A percentile compares a stretch with the other conserved stretches of the same genome.
phyloP scores from a whole-genome alignment of 1,140 invertebrate genomes.

The Magallana gigas region DNA sequence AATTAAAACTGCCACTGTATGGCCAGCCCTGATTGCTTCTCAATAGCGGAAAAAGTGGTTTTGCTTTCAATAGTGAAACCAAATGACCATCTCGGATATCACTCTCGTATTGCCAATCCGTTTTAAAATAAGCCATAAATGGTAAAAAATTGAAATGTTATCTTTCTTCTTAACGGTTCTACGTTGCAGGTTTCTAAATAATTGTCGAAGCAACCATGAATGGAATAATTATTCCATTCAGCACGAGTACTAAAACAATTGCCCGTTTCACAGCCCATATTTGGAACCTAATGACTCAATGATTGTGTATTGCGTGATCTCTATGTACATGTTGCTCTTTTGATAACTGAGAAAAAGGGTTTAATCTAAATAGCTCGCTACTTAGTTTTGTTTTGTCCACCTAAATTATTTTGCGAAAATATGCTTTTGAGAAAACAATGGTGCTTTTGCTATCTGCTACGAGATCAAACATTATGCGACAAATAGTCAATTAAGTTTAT shows the following conservation, averaged over 20 bases:
- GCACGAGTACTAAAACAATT: neutral
- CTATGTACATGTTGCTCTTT: too few species aligned
- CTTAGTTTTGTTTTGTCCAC: neutral
- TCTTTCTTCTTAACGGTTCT: neutral
- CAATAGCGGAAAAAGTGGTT: neutral
- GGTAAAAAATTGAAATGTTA: neutral
- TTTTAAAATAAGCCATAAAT: neutral
- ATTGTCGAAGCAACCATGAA: too few species aligned
- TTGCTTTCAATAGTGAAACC: neutral
- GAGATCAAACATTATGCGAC: slow-evolving; percentile 3
- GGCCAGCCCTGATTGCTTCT: neutral
- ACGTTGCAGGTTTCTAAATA: too few species aligned
- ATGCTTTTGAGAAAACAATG: slow-evolving; percentile 22
- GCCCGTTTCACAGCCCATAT: neutral
- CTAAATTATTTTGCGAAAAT: neutral
- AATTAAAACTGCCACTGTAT: slow-evolving; percentile 26
- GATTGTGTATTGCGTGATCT: neutral
- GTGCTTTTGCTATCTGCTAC: neutral
- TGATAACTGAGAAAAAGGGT: neutral
- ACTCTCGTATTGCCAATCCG: neutral
- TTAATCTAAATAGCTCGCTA: neutral
- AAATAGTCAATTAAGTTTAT: neutral
- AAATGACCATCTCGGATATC: slow-evolving; percentile 17
- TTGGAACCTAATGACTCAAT: neutral
- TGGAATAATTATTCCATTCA: neutral